phyloP scores from a whole-genome alignment of 2,888 invertebrate genomes.

The Bimastos eiseni region DNA sequence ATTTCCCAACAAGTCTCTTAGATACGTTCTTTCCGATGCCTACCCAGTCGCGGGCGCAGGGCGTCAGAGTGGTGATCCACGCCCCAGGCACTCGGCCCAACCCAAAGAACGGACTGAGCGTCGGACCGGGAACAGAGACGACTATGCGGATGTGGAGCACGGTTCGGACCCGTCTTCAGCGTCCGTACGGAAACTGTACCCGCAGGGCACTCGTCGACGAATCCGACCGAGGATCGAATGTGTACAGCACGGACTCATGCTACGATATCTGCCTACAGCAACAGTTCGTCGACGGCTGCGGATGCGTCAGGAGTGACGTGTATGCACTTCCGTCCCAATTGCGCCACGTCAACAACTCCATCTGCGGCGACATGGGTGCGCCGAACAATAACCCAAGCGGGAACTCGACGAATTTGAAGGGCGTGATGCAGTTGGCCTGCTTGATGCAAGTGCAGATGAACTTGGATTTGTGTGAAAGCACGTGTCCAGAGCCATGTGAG shows the following conservation, averaged over 20 bases:
- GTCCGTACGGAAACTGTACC: slow-evolving; percentile 29
- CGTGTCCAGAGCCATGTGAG: slow-evolving; percentile 21
- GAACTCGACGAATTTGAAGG: background rate
- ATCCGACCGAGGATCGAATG: background rate
- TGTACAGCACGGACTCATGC: background rate
- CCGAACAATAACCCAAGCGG: background rate
- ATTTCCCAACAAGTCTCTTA: slow-evolving; percentile 18
- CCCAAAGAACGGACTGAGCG: slow-evolving; percentile 16
- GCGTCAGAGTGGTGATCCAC: slow-evolving; percentile 25
- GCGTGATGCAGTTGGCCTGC: slow-evolving; percentile 23
- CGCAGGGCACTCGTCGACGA: background rate
- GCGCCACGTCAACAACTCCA: background rate
- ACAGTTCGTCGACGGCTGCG: background rate
- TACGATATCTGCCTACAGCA: slow-evolving; percentile 25
- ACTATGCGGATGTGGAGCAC: background rate
- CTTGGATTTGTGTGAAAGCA: background rate
- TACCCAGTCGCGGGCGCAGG: slow-evolving; percentile 22
- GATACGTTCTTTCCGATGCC: background rate
- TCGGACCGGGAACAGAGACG: slow-evolving; percentile 30
- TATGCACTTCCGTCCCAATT: background rate
- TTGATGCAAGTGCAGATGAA: background rate
- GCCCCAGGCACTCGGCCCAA: slow-evolving; percentile 21
- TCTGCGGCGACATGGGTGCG: slow-evolving; percentile 24
- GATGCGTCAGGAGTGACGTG: background rate
- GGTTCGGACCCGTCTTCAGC: slow-evolving; percentile 13